phyloP scores from a whole-genome alignment of 2,888 invertebrate genomes.

The Isotomurus palustris region DNA sequence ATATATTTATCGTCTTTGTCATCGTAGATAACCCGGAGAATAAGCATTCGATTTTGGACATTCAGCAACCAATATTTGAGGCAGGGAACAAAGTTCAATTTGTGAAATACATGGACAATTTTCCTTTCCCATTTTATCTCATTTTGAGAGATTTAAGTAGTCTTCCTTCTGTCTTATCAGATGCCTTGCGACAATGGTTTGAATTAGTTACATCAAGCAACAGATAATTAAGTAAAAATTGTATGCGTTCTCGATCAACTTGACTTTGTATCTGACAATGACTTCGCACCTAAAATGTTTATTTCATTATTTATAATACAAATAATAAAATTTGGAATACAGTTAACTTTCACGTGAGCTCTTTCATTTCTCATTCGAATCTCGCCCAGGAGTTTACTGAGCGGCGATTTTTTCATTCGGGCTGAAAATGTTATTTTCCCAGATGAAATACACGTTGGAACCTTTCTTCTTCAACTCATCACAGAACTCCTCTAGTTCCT shows the following conservation, averaged over 20 bases:
- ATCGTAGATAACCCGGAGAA: constrained; percentile 90
- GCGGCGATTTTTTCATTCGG: no score
- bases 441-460: constrained; percentile 21
- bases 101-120: constrained; percentile 83
- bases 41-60: constrained; percentile 88
- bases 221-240: constrained; percentile 23
- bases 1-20: constrained; percentile 91
- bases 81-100: constrained; percentile 61
- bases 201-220: constrained; percentile 69
- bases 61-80: constrained; percentile 70
- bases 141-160: constrained; percentile 83
- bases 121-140: constrained; percentile 97
- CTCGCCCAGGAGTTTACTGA: no score
- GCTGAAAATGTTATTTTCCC: constrained; percentile 25
- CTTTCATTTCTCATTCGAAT: no score
- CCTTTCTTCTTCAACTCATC: constrained; percentile 12
- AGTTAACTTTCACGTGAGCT: no score
- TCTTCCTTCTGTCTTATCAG: constrained; percentile 84
- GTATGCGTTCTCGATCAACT: constrained; percentile 28
- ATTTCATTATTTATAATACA: no score
- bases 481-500: constrained; percentile 19
- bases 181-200: constrained; percentile 97
- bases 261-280: constrained; percentile 13
- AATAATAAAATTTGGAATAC: no score
- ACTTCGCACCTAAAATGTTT: no score